Evolutionary conservation across 2,797 vertebrate species (phyloP).

Genomic region (Coreius guichenoti): DNA sequence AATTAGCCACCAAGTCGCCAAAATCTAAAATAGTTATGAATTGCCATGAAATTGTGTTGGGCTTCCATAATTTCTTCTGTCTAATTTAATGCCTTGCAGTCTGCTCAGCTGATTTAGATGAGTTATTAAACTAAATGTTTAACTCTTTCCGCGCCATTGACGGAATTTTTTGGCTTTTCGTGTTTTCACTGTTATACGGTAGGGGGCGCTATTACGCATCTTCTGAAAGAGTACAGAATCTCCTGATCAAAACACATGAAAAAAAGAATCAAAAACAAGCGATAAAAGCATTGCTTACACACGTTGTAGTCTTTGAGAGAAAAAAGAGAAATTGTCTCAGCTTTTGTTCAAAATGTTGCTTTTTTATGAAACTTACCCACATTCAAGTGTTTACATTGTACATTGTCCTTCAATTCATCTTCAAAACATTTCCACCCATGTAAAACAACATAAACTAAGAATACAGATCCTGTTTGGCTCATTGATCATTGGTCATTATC

Average conservation of each 20-base stretch:
- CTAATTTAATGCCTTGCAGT: not conserved
- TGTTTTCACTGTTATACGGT: not conserved
- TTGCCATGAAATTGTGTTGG: no score
- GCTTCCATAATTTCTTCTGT: no score
- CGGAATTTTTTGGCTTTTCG: not conserved
- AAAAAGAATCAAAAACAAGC: not conserved
- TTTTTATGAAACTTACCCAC: no score
- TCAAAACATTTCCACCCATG: not conserved
- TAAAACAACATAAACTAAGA: not conserved
- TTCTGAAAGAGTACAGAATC: not conserved
- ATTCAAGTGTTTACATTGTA: not conserved
- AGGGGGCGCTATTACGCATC: not conserved
- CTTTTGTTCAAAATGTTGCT: no score
- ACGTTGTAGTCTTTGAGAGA: not conserved
- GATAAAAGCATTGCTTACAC: not conserved
- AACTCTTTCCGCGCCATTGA: not conserved
- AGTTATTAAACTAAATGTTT: not conserved
- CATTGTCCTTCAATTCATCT: not conserved
- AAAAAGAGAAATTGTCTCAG: no score
- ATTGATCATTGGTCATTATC: constrained; percentile 5
- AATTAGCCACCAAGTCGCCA: no score
- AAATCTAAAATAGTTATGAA: no score
- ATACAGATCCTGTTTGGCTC: not conserved
- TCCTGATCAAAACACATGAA: not conserved
- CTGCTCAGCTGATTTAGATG: not conserved